These are phyloP conservation scores for Caenorhabditis tropicalis DNA, from an alignment of 1,140 invertebrate species.

Conservation along the genomic window DNA sequence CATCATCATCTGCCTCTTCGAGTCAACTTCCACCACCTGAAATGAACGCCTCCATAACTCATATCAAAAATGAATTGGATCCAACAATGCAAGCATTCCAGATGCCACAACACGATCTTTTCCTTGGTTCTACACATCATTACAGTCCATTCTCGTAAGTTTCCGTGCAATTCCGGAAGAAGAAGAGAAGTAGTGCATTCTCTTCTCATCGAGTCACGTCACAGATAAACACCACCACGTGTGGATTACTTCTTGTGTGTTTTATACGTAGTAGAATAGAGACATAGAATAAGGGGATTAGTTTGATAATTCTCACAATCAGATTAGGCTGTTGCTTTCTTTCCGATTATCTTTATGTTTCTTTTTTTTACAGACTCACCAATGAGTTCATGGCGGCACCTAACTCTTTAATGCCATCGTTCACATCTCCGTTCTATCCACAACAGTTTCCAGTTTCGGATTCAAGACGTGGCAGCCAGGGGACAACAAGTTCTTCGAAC, in stretches of 20 bases:
- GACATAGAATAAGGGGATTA: too few species aligned
- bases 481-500: background rate
- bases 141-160: conserved; percentile 28
- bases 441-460: conserved; percentile 2
- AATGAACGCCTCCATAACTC: conserved; percentile 23
- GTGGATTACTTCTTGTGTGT: conserved; percentile 23
- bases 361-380: conserved; percentile 10
- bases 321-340: background rate
- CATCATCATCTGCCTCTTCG: background rate
- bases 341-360: background rate
- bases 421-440: conserved; percentile 1
- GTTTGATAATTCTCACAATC: background rate
- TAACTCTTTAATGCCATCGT: conserved; percentile 6
- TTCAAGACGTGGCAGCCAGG: background rate
- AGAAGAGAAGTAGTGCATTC: background rate
- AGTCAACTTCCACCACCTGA: background rate
- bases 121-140: background rate
- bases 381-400: conserved; percentile 11
- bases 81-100: conserved; percentile 38
- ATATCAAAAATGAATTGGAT: conserved; percentile 26
- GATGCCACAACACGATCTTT: conserved; percentile 9
- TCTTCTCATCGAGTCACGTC: too few species aligned
- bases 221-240: conserved; percentile 26
- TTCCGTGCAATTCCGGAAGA: conserved; percentile 6
- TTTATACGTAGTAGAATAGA: conserved; percentile 32